Percentiles rank a stretch among this genome's conserved stretches.
Evolutionary conservation across 2,113 vertebrate species (phyloP).

Genomic region (Chinchilla lanigera): DNA sequence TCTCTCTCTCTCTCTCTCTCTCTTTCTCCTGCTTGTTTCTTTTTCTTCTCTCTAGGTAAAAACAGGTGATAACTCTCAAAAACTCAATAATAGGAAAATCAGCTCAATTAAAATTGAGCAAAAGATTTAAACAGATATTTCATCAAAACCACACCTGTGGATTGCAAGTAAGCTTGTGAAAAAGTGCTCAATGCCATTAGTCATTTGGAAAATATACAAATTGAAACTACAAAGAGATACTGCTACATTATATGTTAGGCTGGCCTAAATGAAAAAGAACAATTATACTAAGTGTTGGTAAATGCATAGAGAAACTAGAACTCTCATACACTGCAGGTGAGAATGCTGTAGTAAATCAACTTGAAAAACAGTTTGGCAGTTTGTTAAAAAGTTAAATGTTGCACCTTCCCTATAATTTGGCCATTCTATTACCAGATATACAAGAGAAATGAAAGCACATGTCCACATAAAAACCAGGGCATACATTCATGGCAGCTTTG

Average conservation of each 20-base stretch:
- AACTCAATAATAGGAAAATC: background rate
- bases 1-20: no score
- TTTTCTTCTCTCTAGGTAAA: no score
- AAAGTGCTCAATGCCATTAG: background rate
- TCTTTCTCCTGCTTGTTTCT: no score
- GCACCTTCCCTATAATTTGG: background rate
- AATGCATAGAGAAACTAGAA: background rate
- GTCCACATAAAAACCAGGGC: background rate
- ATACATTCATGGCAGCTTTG: background rate
- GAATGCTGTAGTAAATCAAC: background rate
- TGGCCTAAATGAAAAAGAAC: background rate
- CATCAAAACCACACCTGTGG: background rate
- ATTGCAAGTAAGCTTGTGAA: background rate
- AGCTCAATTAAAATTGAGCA: background rate
- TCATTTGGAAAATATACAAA: background rate
- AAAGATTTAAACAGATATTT: background rate
- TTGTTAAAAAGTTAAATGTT: slow-evolving; percentile 42
- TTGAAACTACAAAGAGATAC: background rate
- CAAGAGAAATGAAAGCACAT: background rate
- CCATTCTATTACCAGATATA: background rate
- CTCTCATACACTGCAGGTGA: background rate
- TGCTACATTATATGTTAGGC: background rate
- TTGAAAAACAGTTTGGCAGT: background rate
- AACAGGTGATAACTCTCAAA: no score
- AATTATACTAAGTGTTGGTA: background rate